A percentile compares a stretch with the other conserved stretches of the same genome.
These are phyloP conservation scores for Leucoma salicis DNA, from an alignment of 2,888 invertebrate genomes.

Conservation along the genomic window DNA sequence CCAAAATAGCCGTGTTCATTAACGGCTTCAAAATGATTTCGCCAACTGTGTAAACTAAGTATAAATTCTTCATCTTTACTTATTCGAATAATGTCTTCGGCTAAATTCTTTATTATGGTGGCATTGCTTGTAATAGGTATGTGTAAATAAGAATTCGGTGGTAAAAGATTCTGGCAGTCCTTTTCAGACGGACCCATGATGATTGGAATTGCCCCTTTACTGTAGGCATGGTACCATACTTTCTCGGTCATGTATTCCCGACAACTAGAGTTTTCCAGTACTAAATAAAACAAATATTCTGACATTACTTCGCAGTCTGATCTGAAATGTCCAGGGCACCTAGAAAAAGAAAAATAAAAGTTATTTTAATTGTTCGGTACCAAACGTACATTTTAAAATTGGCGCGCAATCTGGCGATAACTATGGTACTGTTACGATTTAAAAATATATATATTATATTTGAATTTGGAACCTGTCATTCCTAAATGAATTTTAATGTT, in stretches of 20 bases:
- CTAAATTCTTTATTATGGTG: conserved; percentile 72
- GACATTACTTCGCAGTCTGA: conserved; percentile 81
- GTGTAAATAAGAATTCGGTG: conserved; percentile 84
- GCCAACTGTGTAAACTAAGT: conserved; percentile 82
- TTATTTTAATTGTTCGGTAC: neutral
- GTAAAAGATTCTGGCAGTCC: conserved; percentile 78
- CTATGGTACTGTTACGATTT: too few relatives aligned
- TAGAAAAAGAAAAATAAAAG: conserved; percentile 29
- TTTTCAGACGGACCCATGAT: conserved; percentile 82
- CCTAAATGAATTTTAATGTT: too few relatives aligned
- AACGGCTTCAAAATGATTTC: conserved; percentile 74
- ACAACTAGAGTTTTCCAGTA: conserved; percentile 87
- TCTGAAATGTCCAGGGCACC: conserved; percentile 84
- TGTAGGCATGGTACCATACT: conserved; percentile 84
- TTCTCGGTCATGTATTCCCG: conserved; percentile 88
- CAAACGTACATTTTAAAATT: too few relatives aligned
- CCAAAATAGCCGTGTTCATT: conserved; percentile 88
- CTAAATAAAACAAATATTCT: conserved; percentile 85
- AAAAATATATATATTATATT: too few relatives aligned
- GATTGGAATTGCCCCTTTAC: conserved; percentile 84
- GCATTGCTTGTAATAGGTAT: conserved; percentile 33
- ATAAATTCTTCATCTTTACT: conserved; percentile 54
- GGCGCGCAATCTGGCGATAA: too few relatives aligned
- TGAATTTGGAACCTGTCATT: too few relatives aligned
- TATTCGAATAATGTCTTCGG: conserved; percentile 73